Conservation (phyloP, 2,113 vertebrate species). For the Rhinoderma darwinii region DNA sequence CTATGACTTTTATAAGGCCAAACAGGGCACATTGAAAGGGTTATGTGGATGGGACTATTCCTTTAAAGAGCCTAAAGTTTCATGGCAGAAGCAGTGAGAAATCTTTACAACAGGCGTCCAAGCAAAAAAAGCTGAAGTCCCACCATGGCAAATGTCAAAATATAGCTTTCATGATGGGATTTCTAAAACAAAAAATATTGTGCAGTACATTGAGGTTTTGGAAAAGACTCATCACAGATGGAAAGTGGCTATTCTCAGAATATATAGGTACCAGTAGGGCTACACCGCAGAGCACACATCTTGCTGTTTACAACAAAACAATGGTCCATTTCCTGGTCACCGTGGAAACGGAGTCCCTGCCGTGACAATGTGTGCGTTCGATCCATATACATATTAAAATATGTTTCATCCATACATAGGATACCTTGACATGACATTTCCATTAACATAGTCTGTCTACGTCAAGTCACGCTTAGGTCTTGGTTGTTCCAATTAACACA, state of each 20-base stretch:
- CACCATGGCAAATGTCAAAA: not conserved
- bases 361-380: slow-evolving; percentile 1
- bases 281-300: not conserved
- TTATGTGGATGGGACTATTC: no score
- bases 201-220: not conserved
- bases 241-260: not conserved
- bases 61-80: no score
- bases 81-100: no score
- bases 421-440: not conserved
- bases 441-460: not conserved
- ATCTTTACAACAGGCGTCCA: not conserved
- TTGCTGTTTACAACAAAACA: slow-evolving; percentile 34
- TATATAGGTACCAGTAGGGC: not conserved
- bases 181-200: not conserved
- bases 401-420: not conserved
- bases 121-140: not conserved
- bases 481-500: not conserved
- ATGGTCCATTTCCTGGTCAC: slow-evolving; percentile 44
- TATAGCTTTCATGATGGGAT: not conserved
- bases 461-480: not conserved
- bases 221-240: not conserved
- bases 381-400: slow-evolving; percentile 38
- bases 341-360: slow-evolving; percentile 47
- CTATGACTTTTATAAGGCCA: no score
- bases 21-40: no score